phyloP scores from a whole-genome alignment of 2,888 invertebrate species.

The Alcis repandata region DNA sequence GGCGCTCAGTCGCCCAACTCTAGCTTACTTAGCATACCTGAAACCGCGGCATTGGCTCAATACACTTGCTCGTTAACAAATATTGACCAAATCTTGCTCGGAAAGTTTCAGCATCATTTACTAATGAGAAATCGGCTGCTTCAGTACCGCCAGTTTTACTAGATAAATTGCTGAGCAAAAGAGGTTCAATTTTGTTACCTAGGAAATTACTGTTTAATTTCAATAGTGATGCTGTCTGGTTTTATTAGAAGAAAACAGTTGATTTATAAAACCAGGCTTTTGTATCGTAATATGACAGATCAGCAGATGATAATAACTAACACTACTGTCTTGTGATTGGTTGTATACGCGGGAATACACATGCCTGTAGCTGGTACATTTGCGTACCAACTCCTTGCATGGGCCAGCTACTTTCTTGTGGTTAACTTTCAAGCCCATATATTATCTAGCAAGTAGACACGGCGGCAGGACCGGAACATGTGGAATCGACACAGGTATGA shows the following conservation, averaged over 20 bases:
- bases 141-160: neutral
- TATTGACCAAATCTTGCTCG: neutral
- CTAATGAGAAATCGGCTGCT: neutral
- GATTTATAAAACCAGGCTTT: neutral
- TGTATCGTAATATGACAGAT: neutral
- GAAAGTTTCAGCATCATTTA: neutral
- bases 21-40: constrained; percentile 13
- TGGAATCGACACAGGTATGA: too few species aligned
- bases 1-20: constrained; percentile 26
- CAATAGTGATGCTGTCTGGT: neutral
- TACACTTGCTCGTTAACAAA: neutral
- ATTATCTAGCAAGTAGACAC: too few species aligned
- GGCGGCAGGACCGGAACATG: too few species aligned
- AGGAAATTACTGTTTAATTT: constrained; percentile 1
- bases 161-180: neutral
- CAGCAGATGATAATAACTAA: neutral
- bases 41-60: constrained; percentile 16
- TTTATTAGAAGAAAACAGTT: neutral
- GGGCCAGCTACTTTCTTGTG: too few species aligned
- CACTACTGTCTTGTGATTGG: neutral
- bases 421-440: too few species aligned
- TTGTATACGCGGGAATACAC: too few species aligned
- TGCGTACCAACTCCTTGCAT: too few species aligned
- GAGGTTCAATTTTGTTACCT: neutral
- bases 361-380: too few species aligned